These are phyloP conservation scores for Anthopleura xanthogrammica DNA, from an alignment of 92 coral and sea anemone genomes.

Conservation along the genomic window DNA sequence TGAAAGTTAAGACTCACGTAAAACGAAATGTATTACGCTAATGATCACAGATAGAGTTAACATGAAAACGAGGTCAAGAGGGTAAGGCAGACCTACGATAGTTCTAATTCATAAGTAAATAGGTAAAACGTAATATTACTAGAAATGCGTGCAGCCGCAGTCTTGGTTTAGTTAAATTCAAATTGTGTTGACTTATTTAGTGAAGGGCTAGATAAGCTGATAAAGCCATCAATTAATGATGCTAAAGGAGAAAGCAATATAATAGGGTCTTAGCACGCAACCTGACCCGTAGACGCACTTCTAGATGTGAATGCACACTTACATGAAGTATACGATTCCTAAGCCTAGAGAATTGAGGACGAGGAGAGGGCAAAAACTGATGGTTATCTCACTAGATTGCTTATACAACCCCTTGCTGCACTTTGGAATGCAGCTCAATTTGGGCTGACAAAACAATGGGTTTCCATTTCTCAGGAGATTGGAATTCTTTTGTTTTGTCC, in stretches of 20 bases:
- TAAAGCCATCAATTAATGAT: neutral
- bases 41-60: neutral
- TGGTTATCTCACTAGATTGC: too few relatives aligned
- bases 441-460: too few relatives aligned
- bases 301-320: neutral
- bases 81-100: neutral
- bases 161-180: neutral
- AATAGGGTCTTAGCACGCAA: neutral
- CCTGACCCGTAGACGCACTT: neutral
- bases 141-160: neutral
- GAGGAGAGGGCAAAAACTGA: too few relatives aligned
- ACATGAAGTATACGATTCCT: neutral
- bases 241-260: neutral
- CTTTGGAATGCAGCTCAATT: too few relatives aligned
- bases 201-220: neutral
- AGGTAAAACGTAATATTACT: neutral
- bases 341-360: too few relatives aligned
- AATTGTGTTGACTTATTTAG: neutral
- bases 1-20: neutral
- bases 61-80: neutral
- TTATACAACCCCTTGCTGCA: too few relatives aligned
- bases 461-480: too few relatives aligned
- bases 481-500: too few relatives aligned
- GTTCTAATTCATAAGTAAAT: neutral
- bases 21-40: neutral